Evolutionary conservation across 1,140 invertebrate species (phyloP), one percentile per base, ranked within the genome.

Genomic region (Mizuhopecten yessoensis): DNA sequence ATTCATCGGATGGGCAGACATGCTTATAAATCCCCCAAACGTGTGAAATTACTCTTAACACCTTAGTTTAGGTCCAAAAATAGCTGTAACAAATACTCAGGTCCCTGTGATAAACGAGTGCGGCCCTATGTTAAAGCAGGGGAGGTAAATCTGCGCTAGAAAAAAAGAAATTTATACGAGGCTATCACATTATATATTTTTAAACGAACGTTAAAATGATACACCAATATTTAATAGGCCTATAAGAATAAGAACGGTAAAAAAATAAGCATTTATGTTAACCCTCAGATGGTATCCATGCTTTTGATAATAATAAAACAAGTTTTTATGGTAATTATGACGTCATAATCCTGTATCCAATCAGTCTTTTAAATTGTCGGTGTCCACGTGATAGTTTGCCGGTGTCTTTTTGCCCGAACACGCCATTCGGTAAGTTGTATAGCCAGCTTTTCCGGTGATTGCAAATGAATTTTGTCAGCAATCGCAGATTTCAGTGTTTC

Each of bases 321-420:
- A 75, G 23, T 7, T 11, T 5, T 0, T 75, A 75, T 29, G 57
- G 57, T 75, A 75, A 75, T 75, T 75, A 75, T 75, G 57, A 75
- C 57, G 57, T 75, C 57, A 75, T 9, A 15, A 5, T n/a, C 9
- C 9, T n/a, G 57, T 75, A 75, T 75, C 57, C 57, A 75, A 75
- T 75, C 23, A 75, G 57, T n/a, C 57, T 29, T 75, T 75, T 75
- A 75, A 75, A 75, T 75, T 75, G 57, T 75, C 57, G 57, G 23
- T 75, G 57, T 75, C 57, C 57, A 75, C 57, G 57, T 75, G 57
- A 75, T 75, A 75, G 57, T 75, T 75, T 29, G 57, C 57, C 57
- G 57, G 57, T 75, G 57, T 75, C 57, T 75, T 75, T 45, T 75
- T n/a, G 57, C n/a, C 57, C 23, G 57, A 75, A 29, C 57, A 75